Evolutionary conservation across 2,797 vertebrate species (phyloP), one percentile per base, ranked within the genome.

Genomic region (Epinephelus coioides): DNA sequence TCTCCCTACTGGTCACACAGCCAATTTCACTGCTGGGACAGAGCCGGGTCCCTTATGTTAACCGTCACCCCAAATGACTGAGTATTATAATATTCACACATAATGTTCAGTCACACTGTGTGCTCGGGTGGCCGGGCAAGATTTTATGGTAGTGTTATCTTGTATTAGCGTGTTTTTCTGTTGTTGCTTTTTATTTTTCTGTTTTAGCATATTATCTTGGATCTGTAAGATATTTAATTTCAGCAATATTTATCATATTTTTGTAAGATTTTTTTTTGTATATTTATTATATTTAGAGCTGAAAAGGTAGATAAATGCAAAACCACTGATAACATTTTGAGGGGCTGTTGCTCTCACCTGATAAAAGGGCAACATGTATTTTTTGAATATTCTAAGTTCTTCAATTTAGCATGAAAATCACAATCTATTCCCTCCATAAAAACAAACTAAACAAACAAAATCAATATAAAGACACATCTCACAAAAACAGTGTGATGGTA

Each of bases 1-100:
- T 93, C 95, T 90, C 94, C 92, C 94, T 95, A 64, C 94, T 74
- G 94, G 94, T 71, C 91, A 81, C 81, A 75, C 50, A 15, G 84
- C 43, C 89, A 86, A 92, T 85, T 93, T 92, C 92, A 90, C 78
- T 69, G 61, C 44, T n/a, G 70, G 81, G 69, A 66, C 43, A 17
- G 23, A 56, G 70, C 57, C 6, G 27, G 30, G 17, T 51, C 70
- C 72, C 57, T 56, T 5, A 40, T 79, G 65, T 82, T 65, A 76
- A 50, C 77, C 46, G 9, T 25, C 55, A 67, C 51, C 68, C 74
- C 78, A 30, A 27, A 86, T 65, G 76, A 65, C 54, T 53, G 21
- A 30, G 64, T n/a, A 40, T 61, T 70, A 69, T 25, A 51, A 30
- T 59, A 23, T 64, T 67, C 25, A 50, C 72, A 56, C 69, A 6